Evolutionary conservation across 2,888 invertebrate genomes (phyloP).

Genomic region (Melanostoma scalare): DNA sequence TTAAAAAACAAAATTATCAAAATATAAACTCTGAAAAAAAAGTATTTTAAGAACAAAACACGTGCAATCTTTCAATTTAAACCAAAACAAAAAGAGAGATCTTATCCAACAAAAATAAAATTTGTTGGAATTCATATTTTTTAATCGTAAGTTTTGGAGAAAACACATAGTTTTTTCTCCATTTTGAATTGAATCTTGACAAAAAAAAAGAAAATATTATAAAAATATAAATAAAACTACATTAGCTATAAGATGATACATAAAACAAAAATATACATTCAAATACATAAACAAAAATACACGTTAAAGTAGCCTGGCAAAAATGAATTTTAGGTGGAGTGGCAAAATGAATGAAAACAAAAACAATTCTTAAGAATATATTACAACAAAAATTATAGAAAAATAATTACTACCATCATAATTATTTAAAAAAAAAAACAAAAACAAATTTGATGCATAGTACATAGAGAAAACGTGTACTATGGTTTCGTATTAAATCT

Average conservation of each 20-base stretch:
- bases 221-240: background rate
- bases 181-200: slow-evolving; percentile 19
- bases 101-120: slow-evolving; percentile 24
- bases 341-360: slow-evolving; percentile 68
- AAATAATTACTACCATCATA: slow-evolving; percentile 45
- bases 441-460: slow-evolving; percentile 59
- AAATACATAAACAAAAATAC: slow-evolving; percentile 62
- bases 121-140: slow-evolving; percentile 19
- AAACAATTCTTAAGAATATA: slow-evolving; percentile 65
- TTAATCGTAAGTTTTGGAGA: slow-evolving; percentile 18
- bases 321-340: slow-evolving; percentile 71
- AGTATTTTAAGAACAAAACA: slow-evolving; percentile 32
- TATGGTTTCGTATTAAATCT: slow-evolving; percentile 66
- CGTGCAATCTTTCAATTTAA: slow-evolving; percentile 40
- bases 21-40: slow-evolving; percentile 7
- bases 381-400: slow-evolving; percentile 34
- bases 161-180: slow-evolving; percentile 22
- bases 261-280: slow-evolving; percentile 49
- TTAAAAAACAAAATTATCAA: slow-evolving; percentile 1
- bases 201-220: slow-evolving; percentile 10
- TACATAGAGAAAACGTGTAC: slow-evolving; percentile 41
- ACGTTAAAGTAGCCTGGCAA: slow-evolving; percentile 71
- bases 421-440: slow-evolving; percentile 21
- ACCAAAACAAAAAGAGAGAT: slow-evolving; percentile 3
- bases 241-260: slow-evolving; percentile 19